These are phyloP conservation scores for Brachypalpus laphriformis DNA, from an alignment of 2,888 invertebrate species.

Conservation along the genomic window DNA sequence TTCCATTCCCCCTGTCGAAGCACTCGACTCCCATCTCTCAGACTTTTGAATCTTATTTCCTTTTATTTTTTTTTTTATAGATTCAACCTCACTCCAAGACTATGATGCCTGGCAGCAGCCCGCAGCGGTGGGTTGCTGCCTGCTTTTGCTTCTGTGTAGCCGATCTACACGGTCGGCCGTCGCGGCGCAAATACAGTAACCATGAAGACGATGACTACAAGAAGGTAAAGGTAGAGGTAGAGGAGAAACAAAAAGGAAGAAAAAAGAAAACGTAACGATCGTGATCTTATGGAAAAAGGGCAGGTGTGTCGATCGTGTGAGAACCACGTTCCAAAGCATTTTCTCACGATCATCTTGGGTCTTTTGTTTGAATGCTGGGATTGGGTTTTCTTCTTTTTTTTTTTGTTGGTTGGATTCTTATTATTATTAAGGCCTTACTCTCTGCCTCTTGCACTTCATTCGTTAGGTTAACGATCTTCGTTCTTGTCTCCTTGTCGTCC, in stretches of 20 bases:
- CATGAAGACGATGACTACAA: conserved; percentile 31
- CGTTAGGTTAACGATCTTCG: conserved; percentile 63
- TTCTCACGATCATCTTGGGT: conserved; percentile 82
- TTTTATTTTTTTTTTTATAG: conserved; percentile 38
- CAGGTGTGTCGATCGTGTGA: conserved; percentile 84
- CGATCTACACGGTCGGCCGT: conserved; percentile 50
- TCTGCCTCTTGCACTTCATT: conserved; percentile 57
- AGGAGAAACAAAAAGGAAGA: conserved; percentile 41
- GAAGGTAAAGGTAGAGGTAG: not conserved
- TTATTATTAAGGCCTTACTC: conserved; percentile 59
- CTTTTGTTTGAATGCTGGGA: conserved; percentile 66
- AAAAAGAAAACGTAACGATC: conserved; percentile 76
- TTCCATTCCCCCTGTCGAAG: conserved; percentile 55
- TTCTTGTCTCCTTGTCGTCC: conserved; percentile 32
- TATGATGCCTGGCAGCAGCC: conserved; percentile 64
- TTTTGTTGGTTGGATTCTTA: conserved; percentile 44
- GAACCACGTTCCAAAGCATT: conserved; percentile 83
- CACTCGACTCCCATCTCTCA: conserved; percentile 43
- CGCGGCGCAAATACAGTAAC: conserved; percentile 49
- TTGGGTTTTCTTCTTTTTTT: conserved; percentile 37
- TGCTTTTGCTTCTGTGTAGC: conserved; percentile 64
- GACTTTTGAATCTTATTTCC: conserved; percentile 41
- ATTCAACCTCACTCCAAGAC: conserved; percentile 42
- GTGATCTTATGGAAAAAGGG: conserved; percentile 83
- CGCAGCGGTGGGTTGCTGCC: conserved; percentile 62